Conservation (phyloP, 2,113 vertebrate species). For the Sinocyclocheilus grahami region DNA sequence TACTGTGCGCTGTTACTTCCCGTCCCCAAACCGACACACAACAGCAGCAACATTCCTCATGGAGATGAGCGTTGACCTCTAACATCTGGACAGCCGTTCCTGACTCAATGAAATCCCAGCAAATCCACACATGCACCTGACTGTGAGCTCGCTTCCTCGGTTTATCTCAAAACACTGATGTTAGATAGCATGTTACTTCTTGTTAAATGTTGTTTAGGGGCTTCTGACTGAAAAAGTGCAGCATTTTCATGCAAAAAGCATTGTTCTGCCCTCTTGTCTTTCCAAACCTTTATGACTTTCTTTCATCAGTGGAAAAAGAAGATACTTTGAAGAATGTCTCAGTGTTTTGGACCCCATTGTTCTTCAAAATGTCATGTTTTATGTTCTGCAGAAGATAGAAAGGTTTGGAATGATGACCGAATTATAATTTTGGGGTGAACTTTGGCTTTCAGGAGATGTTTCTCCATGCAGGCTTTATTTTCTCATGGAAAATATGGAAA, state of each 20-base stretch:
- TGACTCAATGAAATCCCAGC: constrained; percentile 2
- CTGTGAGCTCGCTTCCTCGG: not conserved
- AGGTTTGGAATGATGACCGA: not conserved
- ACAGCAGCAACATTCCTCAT: constrained; percentile 36
- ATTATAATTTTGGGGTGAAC: not conserved
- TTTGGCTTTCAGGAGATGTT: not conserved
- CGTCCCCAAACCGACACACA: not conserved
- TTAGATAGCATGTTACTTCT: not conserved
- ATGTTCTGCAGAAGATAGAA: not conserved
- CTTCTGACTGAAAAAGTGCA: too few relatives aligned
- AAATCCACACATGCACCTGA: constrained; percentile 30
- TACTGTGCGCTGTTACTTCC: not conserved
- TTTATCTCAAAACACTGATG: not conserved
- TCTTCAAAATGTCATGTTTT: not conserved
- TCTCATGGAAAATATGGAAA: not conserved
- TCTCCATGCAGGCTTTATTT: not conserved
- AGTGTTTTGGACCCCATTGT: too few relatives aligned
- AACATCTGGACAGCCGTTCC: constrained; percentile 28
- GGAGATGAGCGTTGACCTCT: constrained; percentile 41
- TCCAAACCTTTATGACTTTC: too few relatives aligned
- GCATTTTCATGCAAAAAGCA: too few relatives aligned
- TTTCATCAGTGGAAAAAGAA: too few relatives aligned
- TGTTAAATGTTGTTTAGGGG: not conserved
- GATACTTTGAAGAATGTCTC: too few relatives aligned
- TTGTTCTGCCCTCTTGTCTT: too few relatives aligned